Conservation (phyloP, 2,888 invertebrate species). For the Taenaris catops region DNA sequence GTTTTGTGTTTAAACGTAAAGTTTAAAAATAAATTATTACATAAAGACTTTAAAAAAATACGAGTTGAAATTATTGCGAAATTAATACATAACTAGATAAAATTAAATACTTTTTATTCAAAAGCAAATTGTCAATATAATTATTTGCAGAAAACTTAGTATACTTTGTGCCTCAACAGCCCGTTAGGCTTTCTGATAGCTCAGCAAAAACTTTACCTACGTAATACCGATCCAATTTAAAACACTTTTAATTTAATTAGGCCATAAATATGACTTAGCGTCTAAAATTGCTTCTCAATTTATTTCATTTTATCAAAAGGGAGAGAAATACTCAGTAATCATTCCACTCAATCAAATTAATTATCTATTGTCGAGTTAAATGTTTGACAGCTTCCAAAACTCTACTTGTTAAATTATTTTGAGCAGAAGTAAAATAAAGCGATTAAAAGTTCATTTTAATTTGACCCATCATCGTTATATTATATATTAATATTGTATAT, state of each 20-base stretch:
- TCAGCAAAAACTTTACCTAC: background rate
- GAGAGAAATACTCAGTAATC: constrained; percentile 14
- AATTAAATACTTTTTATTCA: no score
- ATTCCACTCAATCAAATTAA: constrained; percentile 26
- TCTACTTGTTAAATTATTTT: constrained; percentile 26
- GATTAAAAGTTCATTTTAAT: no score
- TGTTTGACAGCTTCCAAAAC: constrained; percentile 23
- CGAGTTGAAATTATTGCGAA: no score
- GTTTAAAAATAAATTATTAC: no score
- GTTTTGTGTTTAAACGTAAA: no score
- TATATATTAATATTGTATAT: no score
- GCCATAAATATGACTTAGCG: background rate
- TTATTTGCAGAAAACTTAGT: background rate
- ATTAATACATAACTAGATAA: no score
- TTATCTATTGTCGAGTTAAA: constrained; percentile 24
- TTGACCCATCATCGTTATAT: no score
- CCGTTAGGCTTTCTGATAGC: background rate
- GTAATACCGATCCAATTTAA: background rate
- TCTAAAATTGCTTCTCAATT: constrained; percentile 20
- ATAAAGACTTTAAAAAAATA: no score
- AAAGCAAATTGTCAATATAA: constrained; percentile 1
- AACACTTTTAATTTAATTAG: constrained; percentile 3
- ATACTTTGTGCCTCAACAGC: background rate
- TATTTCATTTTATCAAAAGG: constrained; percentile 16
- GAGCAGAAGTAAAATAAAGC: no score